Percentiles rank a stretch among this genome's conserved stretches.
Evolutionary conservation across 2,888 invertebrate genomes (phyloP).

Genomic region (Zele albiditarsus): DNA sequence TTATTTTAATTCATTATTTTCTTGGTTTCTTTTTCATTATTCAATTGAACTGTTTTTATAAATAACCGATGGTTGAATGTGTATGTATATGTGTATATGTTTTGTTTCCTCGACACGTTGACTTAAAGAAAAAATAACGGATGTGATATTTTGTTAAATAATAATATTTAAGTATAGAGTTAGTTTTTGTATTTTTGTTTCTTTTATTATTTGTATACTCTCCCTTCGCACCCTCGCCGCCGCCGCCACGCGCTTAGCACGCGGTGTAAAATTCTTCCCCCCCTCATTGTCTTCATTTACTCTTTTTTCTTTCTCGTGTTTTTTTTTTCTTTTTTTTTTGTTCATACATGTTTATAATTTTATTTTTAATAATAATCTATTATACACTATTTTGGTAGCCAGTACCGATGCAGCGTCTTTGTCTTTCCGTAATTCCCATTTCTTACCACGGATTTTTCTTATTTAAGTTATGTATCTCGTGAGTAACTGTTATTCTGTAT

Average conservation of each 20-base stretch:
- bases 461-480: constrained; percentile 23
- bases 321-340: constrained; percentile 1
- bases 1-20: constrained; percentile 19
- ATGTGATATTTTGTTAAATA: not conserved
- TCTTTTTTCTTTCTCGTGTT: constrained; percentile 5
- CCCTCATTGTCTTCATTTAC: constrained; percentile 11
- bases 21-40: not conserved
- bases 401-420: constrained; percentile 28
- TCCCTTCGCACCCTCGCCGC: constrained; percentile 36
- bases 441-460: constrained; percentile 15
- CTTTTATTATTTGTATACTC: constrained; percentile 8
- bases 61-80: not conserved
- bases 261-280: not conserved
- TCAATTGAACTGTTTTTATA: not conserved
- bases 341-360: constrained; percentile 21
- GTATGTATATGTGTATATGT: not conserved
- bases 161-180: not conserved
- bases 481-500: not conserved
- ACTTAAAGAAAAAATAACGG: constrained; percentile 20
- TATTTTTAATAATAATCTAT: constrained; percentile 19
- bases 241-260: constrained; percentile 37
- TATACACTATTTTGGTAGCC: constrained; percentile 29
- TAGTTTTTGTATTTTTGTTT: not conserved
- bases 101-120: not conserved
- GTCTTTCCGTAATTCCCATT: not conserved